A percentile compares a stretch with the other conserved stretches of the same genome.
Evolutionary conservation across 2,888 invertebrate species (phyloP).

Genomic region (Mesochorus sp.): DNA sequence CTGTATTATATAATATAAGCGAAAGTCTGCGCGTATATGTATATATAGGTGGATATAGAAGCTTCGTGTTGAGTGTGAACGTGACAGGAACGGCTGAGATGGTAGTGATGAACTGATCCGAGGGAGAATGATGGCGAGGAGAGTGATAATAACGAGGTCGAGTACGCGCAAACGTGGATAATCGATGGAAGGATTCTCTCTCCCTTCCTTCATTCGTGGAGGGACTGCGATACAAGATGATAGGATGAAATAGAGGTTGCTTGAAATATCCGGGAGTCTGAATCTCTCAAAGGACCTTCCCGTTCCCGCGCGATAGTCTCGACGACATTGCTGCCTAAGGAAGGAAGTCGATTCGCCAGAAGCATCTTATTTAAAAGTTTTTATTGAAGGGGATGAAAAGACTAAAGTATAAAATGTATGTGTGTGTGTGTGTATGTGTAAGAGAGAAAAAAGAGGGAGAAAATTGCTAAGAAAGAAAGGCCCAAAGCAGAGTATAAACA

Average conservation of each 20-base stretch:
- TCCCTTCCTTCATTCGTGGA: slow-evolving; percentile 13
- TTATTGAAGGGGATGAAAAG: slow-evolving; percentile 70
- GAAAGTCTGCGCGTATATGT: slow-evolving; percentile 50
- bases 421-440: too few relatives aligned
- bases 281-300: slow-evolving; percentile 51
- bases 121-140: slow-evolving; percentile 68
- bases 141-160: slow-evolving; percentile 69
- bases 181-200: slow-evolving; percentile 43
- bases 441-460: slow-evolving; percentile 31
- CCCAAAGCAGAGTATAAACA: too few relatives aligned
- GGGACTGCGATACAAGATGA: slow-evolving; percentile 27
- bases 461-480: slow-evolving; percentile 7
- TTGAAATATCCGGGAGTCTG: slow-evolving; percentile 57
- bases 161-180: slow-evolving; percentile 69
- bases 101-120: slow-evolving; percentile 61
- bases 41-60: slow-evolving; percentile 1
- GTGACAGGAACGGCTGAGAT: slow-evolving; percentile 26
- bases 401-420: slow-evolving; percentile 56
- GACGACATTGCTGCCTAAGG: slow-evolving; percentile 66
- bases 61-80: slow-evolving; percentile 51
- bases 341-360: slow-evolving; percentile 76
- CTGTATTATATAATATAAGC: slow-evolving; percentile 49
- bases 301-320: slow-evolving; percentile 15
- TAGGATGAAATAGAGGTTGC: slow-evolving; percentile 48
- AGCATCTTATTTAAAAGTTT: slow-evolving; percentile 80